Percentiles rank a stretch among this genome's conserved stretches.
These are phyloP conservation scores for Gymnoscopelus microlampas DNA, from an alignment of 2,797 vertebrate species.

Conservation along the genomic window DNA sequence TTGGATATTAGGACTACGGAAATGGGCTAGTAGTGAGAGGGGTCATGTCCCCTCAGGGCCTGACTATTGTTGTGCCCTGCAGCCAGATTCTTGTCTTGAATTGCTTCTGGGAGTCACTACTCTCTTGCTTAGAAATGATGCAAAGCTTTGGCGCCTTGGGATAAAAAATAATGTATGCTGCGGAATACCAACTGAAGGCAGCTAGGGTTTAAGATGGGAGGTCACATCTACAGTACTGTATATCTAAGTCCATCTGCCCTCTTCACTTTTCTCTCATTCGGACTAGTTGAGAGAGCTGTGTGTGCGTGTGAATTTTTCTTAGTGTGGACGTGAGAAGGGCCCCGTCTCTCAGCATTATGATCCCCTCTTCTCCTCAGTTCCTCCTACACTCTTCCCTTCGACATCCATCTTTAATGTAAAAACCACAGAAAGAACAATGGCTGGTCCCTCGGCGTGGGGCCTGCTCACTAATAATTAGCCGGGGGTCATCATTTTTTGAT, in stretches of 20 bases:
- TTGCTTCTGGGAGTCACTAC: neutral
- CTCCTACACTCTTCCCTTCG: conserved; percentile 37
- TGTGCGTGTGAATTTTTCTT: neutral
- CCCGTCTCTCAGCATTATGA: conserved; percentile 25
- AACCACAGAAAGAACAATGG: conserved; percentile 70
- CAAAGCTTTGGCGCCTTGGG: conserved; percentile 22
- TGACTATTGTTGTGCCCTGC: conserved; percentile 19
- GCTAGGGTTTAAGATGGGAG: conserved; percentile 53
- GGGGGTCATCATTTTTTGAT: conserved; percentile 78
- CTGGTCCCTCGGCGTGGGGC: conserved; percentile 46
- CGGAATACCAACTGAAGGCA: conserved; percentile 42
- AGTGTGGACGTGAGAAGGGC: conserved; percentile 21
- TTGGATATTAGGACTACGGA: conserved; percentile 34
- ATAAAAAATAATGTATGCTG: conserved; percentile 19
- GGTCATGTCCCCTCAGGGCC: conserved; percentile 24
- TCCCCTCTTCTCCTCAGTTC: conserved; percentile 22
- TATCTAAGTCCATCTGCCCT: conserved; percentile 31
- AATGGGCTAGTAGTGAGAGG: neutral
- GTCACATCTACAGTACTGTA: neutral
- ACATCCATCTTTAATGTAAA: conserved; percentile 78
- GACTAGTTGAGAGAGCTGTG: neutral
- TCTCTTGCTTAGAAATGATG: neutral
- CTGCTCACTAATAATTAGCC: conserved; percentile 72
- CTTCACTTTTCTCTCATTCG: conserved; percentile 2
- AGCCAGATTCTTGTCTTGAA: conserved; percentile 12